These are phyloP conservation scores for Tupaia tana DNA, from an alignment of 2,113 vertebrate species.

Conservation along the genomic window DNA sequence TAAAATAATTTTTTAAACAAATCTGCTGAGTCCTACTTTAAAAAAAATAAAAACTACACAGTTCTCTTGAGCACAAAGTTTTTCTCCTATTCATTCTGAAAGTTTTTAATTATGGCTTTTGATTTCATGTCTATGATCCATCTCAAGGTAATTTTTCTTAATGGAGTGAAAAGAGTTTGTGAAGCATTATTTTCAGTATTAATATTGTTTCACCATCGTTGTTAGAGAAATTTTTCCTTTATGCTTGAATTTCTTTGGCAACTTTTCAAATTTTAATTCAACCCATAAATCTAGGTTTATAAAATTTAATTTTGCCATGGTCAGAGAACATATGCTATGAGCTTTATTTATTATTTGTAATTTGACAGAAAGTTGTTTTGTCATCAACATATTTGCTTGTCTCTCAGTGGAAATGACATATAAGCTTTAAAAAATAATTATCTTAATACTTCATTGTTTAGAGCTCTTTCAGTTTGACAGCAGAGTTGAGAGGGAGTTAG, in stretches of 20 bases:
- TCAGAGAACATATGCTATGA: background rate
- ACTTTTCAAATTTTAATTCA: background rate
- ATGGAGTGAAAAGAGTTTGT: background rate
- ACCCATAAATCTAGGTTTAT: background rate
- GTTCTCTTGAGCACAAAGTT: background rate
- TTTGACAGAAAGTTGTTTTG: background rate
- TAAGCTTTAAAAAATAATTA: no score
- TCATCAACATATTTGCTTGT: background rate
- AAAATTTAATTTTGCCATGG: background rate
- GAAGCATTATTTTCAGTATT: background rate
- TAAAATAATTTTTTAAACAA: background rate
- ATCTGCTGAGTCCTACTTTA: background rate
- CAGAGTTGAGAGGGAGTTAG: background rate
- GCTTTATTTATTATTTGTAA: background rate
- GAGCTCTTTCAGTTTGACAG: background rate
- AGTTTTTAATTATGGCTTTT: background rate
- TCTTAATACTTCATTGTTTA: background rate
- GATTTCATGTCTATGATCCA: background rate
- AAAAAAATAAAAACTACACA: no score
- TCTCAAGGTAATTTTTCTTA: background rate
- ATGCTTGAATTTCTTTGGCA: background rate
- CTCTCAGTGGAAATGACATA: background rate
- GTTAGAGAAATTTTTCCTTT: background rate
- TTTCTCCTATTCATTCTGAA: background rate
- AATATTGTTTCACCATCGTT: background rate